Conservation (phyloP, 1,140 invertebrate genomes). For the Leptoteleia sp. region DNA sequence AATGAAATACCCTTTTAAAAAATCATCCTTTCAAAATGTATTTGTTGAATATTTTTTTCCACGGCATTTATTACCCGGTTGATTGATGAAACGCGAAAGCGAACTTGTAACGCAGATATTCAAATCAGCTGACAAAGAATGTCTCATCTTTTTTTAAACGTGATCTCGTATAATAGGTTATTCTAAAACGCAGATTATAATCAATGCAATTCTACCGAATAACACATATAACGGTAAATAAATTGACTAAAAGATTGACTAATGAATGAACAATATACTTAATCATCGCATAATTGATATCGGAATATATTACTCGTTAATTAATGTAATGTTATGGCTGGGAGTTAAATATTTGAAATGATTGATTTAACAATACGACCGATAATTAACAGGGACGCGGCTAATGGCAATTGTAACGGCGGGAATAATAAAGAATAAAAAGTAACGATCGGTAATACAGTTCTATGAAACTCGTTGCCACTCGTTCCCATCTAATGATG, state of each 20-base stretch:
- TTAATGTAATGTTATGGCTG: conserved; percentile 28
- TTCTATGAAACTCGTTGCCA: conserved; percentile 31
- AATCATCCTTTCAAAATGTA: no score
- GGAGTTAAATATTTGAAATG: conserved; percentile 36
- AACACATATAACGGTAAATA: conserved; percentile 3
- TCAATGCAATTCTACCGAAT: conserved; percentile 9
- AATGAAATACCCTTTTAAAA: no score
- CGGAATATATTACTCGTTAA: conserved; percentile 34
- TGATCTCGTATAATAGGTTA: background rate
- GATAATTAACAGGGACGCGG: conserved; percentile 8
- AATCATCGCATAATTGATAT: conserved; percentile 50
- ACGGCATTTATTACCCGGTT: no score
- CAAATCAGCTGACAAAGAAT: no score
- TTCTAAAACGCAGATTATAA: conserved; percentile 5
- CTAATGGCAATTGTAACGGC: conserved; percentile 12
- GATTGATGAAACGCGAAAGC: no score
- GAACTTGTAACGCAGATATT: no score
- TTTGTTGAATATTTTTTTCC: no score
- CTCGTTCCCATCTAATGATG: conserved; percentile 33
- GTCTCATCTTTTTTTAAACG: background rate
- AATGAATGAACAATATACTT: conserved; percentile 37
- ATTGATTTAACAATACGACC: conserved; percentile 24
- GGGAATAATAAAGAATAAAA: conserved; percentile 38
- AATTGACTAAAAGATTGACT: no score
- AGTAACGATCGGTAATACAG: conserved; percentile 25